phyloP scores from a whole-genome alignment of 2,888 invertebrate genomes.

The Pammene fasciana region DNA sequence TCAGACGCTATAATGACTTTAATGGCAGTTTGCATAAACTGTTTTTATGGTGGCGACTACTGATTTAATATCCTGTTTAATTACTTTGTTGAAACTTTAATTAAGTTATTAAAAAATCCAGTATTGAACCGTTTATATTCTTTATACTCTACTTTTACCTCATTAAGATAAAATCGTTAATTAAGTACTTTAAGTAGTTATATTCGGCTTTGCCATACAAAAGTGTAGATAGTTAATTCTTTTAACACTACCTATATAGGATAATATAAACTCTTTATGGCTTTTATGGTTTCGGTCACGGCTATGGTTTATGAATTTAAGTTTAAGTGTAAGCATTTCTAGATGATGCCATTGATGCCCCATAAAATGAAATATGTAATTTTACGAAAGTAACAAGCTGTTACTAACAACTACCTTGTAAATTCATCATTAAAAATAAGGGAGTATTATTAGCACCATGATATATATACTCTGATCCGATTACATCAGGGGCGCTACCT shows the following conservation, averaged over 20 bases:
- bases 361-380: neutral
- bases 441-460: too few species aligned
- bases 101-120: conserved; percentile 18
- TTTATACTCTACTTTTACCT: conserved; percentile 41
- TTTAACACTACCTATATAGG: conserved; percentile 34
- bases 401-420: too few species aligned
- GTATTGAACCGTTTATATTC: conserved; percentile 28
- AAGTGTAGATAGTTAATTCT: conserved; percentile 35
- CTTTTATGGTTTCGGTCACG: conserved; percentile 31
- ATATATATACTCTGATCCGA: too few species aligned
- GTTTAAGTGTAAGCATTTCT: conserved; percentile 1
- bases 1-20: too few species aligned
- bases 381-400: too few species aligned
- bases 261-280: conserved; percentile 32
- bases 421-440: too few species aligned
- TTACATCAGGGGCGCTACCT: too few species aligned
- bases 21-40: too few species aligned
- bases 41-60: too few species aligned
- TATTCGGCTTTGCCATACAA: conserved; percentile 27
- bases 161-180: conserved; percentile 37
- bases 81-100: neutral
- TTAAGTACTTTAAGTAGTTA: conserved; percentile 40
- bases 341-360: neutral
- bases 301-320: conserved; percentile 7
- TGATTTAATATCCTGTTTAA: too few species aligned